These are phyloP conservation scores for Falco naumanni DNA, from an alignment of 2,797 vertebrate genomes.

Conservation along the genomic window DNA sequence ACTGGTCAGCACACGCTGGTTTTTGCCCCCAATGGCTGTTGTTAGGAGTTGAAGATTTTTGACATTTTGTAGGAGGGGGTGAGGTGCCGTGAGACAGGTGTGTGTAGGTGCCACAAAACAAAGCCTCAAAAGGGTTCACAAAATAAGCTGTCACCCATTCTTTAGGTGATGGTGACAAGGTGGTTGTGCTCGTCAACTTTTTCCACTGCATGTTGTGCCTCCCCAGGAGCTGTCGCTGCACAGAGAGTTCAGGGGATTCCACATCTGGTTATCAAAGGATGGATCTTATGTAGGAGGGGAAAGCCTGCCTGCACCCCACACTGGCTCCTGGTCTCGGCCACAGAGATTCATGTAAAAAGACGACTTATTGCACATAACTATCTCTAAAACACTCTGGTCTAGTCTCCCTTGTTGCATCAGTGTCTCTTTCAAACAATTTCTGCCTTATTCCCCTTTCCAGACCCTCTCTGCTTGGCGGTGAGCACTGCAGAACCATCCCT, in stretches of 20 bases:
- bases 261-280: conserved; percentile 15
- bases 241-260: conserved; percentile 59
- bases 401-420: not conserved
- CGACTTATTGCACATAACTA: not conserved
- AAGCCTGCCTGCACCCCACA: conserved; percentile 39
- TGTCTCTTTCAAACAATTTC: not conserved
- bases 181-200: conserved; percentile 7
- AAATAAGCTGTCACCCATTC: not conserved
- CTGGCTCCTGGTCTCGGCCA: not conserved
- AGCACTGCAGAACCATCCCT: not conserved
- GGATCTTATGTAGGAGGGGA: conserved; percentile 59
- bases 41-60: not conserved
- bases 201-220: not conserved
- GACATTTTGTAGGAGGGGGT: conserved; percentile 35
- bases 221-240: not conserved
- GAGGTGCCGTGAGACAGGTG: rapidly evolving
- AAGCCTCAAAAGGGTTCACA: not conserved
- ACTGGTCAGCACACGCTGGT: not conserved
- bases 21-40: not conserved
- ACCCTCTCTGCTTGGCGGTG: not conserved
- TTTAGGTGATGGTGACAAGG: not conserved
- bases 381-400: not conserved
- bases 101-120: conserved; percentile 45
- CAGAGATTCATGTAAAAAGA: not conserved
- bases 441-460: not conserved